phyloP scores from a whole-genome alignment of 2,113 vertebrate genomes.

The Oncorhynchus tshawytscha region DNA sequence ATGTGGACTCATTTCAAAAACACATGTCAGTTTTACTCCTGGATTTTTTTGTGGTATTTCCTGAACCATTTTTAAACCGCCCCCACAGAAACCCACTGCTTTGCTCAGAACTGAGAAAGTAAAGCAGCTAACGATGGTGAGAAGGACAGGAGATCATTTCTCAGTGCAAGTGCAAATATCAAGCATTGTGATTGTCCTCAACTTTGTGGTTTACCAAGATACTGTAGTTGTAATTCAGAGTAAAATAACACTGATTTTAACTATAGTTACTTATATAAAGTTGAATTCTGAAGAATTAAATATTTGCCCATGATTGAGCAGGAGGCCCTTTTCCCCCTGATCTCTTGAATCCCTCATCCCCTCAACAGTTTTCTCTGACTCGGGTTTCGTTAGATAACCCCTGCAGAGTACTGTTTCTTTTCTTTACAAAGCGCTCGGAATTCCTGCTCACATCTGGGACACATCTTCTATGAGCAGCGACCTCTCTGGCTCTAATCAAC shows the following conservation, averaged over 20 bases:
- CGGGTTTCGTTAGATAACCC: constrained; percentile 42
- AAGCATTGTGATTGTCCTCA: neutral
- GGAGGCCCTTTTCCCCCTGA: constrained; percentile 35
- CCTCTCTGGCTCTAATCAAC: constrained; percentile 12
- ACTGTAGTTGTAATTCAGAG: neutral
- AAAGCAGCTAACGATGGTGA: neutral
- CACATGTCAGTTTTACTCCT: constrained; percentile 49
- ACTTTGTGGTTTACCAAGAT: neutral
- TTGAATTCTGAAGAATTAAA: neutral
- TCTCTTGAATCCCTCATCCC: constrained; percentile 25
- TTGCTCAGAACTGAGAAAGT: constrained; percentile 6
- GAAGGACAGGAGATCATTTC: neutral
- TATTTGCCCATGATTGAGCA: constrained; percentile 35
- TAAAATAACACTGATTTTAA: neutral
- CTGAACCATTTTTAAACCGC: constrained; percentile 55
- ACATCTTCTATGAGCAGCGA: constrained; percentile 58
- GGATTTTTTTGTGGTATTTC: constrained; percentile 65
- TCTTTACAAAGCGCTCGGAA: constrained; percentile 54
- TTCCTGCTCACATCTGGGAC: constrained; percentile 79
- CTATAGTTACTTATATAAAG: neutral
- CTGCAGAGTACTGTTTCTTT: constrained; percentile 45
- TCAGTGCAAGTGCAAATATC: neutral
- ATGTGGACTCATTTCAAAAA: constrained; percentile 17
- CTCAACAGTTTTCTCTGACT: constrained; percentile 41
- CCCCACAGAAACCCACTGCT: constrained; percentile 22